Evolutionary conservation across 2,888 invertebrate species (phyloP).

Genomic region (Caradrina kadenii): DNA sequence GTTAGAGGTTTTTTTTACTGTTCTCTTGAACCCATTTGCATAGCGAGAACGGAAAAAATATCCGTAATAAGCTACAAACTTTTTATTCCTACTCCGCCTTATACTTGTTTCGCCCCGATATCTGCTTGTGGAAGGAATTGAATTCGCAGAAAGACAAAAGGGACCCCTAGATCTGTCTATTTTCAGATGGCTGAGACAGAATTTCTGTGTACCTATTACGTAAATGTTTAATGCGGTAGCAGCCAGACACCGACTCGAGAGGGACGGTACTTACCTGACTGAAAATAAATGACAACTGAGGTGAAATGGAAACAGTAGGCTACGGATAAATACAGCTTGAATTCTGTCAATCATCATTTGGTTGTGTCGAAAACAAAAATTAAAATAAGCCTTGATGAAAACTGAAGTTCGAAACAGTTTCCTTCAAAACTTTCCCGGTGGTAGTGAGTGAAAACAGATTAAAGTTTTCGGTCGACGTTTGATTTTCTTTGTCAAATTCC

Average conservation of each 20-base stretch:
- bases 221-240: conserved; percentile 50
- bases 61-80: conserved; percentile 31
- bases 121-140: conserved; percentile 32
- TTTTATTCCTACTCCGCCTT: conserved; percentile 44
- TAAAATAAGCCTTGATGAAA: conserved; percentile 26
- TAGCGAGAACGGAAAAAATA: conserved; percentile 16
- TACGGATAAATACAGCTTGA: conserved; percentile 1
- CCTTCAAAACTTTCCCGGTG: conserved; percentile 8
- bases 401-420: conserved; percentile 15
- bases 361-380: conserved; percentile 25
- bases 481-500: conserved; percentile 54
- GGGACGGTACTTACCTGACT: conserved; percentile 45
- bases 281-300: conserved; percentile 47
- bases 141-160: conserved; percentile 43
- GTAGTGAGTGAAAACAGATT: conserved; percentile 51
- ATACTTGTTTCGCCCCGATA: conserved; percentile 38
- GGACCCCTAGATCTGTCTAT: conserved; percentile 31
- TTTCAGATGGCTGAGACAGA: conserved; percentile 39
- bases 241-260: conserved; percentile 11
- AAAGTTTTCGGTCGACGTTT: conserved; percentile 40
- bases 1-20: conserved; percentile 28
- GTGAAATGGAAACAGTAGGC: conserved; percentile 7
- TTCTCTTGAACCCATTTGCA: conserved; percentile 48
- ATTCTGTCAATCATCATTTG: conserved; percentile 30
- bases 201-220: conserved; percentile 36